Base-by-base conservation (phyloP, 1,140 invertebrate genomes). In the Thalassaphorura encarpata region DNA sequence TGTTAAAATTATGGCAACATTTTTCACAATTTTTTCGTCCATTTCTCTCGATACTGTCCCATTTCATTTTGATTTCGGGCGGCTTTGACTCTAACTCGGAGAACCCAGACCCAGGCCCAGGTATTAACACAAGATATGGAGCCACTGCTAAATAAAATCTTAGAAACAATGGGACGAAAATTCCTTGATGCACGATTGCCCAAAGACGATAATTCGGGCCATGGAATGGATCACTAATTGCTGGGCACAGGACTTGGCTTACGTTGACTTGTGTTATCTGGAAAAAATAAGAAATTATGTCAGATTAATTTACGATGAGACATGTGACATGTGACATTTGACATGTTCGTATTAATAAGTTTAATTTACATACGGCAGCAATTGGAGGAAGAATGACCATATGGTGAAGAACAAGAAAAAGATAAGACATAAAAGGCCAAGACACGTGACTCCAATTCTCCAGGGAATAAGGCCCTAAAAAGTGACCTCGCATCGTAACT, bases 231-330 rank as follows among this genome's bases (percentile, higher is more conserved):
- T 97, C 92, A 52, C 87, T 78, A 41, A 92, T 77, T 5, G 90
- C 89, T 21, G 92, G 89, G 73, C 92, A 96, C 47, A 96, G 73
- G 81, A 96, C 94, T 71, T 92, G 90, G 72, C 94, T 95, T 58
- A 96, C 73, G 73, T 97, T 97, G 3, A 95, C 88, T 74, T 87
- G n/a, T n/a, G n/a, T 78, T 8, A 87, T 83, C 18, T 84, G 77
- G 89, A 94, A 72, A 46, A 74, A 75, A 67, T 56, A 70, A 69
- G 72, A 62, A 67, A 67, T 56, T 8, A 16, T 13, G 60, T 55
- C 11, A 36, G n/a, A 56, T 57, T 59, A 56, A 40, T 51, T 16
- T 47, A 24, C 36, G 23, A n/a, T n/a, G n/a, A n/a, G n/a, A n/a
- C n/a, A n/a, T n/a, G n/a, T n/a, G n/a, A n/a, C n/a, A n/a, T n/a